Percentiles rank a stretch among this genome's conserved stretches.
Conservation (phyloP, 2,797 vertebrate species). For the Hipposideros larvatus region DNA sequence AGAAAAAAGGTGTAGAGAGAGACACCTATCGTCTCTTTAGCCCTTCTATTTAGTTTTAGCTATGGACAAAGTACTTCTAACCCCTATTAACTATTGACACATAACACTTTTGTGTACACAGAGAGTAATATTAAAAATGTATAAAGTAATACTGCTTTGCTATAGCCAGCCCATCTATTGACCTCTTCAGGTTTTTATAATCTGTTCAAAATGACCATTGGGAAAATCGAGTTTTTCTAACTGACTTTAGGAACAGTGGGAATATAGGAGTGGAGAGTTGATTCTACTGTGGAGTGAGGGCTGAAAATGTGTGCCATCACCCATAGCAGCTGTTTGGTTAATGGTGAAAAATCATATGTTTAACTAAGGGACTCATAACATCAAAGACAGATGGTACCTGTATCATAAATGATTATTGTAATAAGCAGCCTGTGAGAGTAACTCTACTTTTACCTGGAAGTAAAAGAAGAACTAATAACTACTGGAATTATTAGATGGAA, state of each 20-base stretch:
- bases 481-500: not conserved
- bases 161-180: not conserved
- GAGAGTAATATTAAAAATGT: not conserved
- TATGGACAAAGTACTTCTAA: not conserved
- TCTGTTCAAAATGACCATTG: not conserved
- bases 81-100: not conserved
- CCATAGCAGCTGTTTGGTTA: slow-evolving; percentile 82
- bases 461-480: slow-evolving; percentile 78
- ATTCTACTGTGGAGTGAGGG: not conserved
- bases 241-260: slow-evolving; percentile 6
- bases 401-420: slow-evolving; percentile 87
- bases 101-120: not conserved
- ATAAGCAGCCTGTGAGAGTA: slow-evolving; percentile 82
- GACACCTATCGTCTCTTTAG: not conserved
- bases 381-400: slow-evolving; percentile 87
- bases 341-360: slow-evolving; percentile 82
- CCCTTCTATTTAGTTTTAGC: not conserved
- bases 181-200: not conserved
- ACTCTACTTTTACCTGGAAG: slow-evolving; percentile 85
- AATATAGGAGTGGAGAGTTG: slow-evolving; percentile 43
- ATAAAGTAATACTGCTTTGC: not conserved
- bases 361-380: slow-evolving; percentile 81
- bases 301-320: not conserved
- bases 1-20: not conserved
- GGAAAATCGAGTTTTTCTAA: not conserved